phyloP scores from a whole-genome alignment of 2,888 invertebrate genomes.

The Noctua fimbriata region DNA sequence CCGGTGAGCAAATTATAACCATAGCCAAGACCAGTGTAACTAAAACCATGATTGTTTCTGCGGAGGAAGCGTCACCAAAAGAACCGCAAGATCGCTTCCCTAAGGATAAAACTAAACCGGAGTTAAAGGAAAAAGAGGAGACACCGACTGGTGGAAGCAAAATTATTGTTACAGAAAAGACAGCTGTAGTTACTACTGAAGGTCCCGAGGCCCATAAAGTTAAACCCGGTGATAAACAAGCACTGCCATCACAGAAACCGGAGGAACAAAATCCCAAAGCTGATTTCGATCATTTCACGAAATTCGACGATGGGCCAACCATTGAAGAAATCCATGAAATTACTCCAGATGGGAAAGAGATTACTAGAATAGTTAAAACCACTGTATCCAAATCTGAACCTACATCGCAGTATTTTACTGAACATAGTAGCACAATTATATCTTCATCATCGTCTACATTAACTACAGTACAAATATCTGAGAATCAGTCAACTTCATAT shows the following conservation, averaged over 20 bases:
- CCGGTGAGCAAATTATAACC: conserved; percentile 75
- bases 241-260: not conserved
- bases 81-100: conserved; percentile 26
- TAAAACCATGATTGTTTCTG: conserved; percentile 73
- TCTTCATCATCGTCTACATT: conserved; percentile 80
- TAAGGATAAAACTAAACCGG: conserved; percentile 23
- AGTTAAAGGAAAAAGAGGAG: conserved; percentile 18
- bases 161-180: conserved; percentile 29
- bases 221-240: conserved; percentile 28
- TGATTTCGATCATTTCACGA: conserved; percentile 27
- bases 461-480: conserved; percentile 80
- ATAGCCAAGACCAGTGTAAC: conserved; percentile 74
- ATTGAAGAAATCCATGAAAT: conserved; percentile 69
- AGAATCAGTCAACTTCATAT: conserved; percentile 81
- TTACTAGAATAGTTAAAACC: conserved; percentile 77
- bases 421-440: conserved; percentile 78
- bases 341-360: conserved; percentile 73
- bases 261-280: conserved; percentile 22
- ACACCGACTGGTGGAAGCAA: conserved; percentile 25
- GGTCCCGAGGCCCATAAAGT: conserved; percentile 22
- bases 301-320: conserved; percentile 51
- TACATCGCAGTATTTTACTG: conserved; percentile 72
- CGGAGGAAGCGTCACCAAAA: conserved; percentile 54
- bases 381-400: conserved; percentile 76
- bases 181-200: conserved; percentile 22